Evolutionary conservation across 1,140 invertebrate genomes (phyloP).

Genomic region (Trypoxylus dichotomus): DNA sequence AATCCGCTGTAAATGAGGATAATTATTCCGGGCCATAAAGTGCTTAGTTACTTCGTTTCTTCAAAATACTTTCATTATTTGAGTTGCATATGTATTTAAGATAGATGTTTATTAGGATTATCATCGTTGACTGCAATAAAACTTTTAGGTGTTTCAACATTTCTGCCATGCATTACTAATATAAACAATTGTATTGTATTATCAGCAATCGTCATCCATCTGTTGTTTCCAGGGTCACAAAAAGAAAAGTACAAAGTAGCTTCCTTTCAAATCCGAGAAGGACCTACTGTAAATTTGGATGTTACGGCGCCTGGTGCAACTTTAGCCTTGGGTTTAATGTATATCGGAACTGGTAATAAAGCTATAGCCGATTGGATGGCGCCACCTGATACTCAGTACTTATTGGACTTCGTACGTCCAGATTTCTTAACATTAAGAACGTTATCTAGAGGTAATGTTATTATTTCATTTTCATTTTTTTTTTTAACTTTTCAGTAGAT

Average conservation of each 20-base stretch:
- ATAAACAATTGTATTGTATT: too few relatives aligned
- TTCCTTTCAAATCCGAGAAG: slow-evolving; percentile 84
- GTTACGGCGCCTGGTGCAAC: slow-evolving; percentile 95
- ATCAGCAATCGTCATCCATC: slow-evolving; percentile 25
- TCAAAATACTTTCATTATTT: too few relatives aligned
- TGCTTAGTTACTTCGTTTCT: too few relatives aligned
- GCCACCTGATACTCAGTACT: slow-evolving; percentile 85
- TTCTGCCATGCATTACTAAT: too few relatives aligned
- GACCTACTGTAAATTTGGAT: slow-evolving; percentile 92
- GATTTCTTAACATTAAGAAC: slow-evolving; percentile 88
- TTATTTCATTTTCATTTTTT: neutral
- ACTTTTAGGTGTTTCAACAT: too few relatives aligned
- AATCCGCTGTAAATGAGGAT: too few relatives aligned
- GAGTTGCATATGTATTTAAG: too few relatives aligned
- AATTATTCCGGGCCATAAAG: too few relatives aligned
- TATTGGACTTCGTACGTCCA: slow-evolving; percentile 90
- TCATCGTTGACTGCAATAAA: too few relatives aligned
- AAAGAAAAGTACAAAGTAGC: slow-evolving; percentile 86
- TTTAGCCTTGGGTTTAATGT: slow-evolving; percentile 91
- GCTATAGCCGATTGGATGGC: slow-evolving; percentile 93
- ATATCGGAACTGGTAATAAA: slow-evolving; percentile 81
- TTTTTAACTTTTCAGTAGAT: too few relatives aligned
- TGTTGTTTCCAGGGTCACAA: slow-evolving; percentile 61
- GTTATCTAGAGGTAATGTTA: slow-evolving; percentile 64
- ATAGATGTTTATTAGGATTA: too few relatives aligned